Conservation (phyloP, 2,797 vertebrate genomes). For the Ptychobarbus kaznakovi region DNA sequence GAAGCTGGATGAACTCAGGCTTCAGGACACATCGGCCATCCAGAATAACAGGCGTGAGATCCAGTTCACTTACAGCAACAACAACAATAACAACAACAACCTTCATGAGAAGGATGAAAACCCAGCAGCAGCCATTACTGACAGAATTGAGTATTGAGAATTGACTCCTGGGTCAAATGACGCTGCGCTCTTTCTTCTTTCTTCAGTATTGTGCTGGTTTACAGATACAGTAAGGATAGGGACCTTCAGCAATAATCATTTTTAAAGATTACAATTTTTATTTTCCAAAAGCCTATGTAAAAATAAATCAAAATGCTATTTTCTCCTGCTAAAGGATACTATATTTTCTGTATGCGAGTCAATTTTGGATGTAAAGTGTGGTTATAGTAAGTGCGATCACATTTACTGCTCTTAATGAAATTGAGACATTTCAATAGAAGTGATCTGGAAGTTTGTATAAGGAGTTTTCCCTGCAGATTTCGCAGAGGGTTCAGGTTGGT, state of each 20-base stretch:
- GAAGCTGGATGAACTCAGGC: slow-evolving; percentile 89
- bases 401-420: neutral
- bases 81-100: slow-evolving; percentile 70
- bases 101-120: slow-evolving; percentile 51
- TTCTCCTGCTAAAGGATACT: slow-evolving; percentile 80
- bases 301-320: slow-evolving; percentile 74
- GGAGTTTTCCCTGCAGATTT: neutral
- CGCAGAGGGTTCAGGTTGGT: neutral
- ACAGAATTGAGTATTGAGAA: slow-evolving; percentile 49
- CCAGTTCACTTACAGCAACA: slow-evolving; percentile 78
- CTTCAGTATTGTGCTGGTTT: neutral
- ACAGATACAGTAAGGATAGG: neutral
- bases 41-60: slow-evolving; percentile 85
- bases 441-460: neutral
- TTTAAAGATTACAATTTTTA: slow-evolving; percentile 65
- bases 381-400: slow-evolving; percentile 64
- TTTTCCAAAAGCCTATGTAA: slow-evolving; percentile 67
- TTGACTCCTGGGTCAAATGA: slow-evolving; percentile 80
- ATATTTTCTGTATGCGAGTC: slow-evolving; percentile 80
- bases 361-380: slow-evolving; percentile 85
- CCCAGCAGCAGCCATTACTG: slow-evolving; percentile 49
- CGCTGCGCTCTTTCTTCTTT: slow-evolving; percentile 75
- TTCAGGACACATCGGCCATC: slow-evolving; percentile 78
- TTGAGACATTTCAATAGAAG: neutral
- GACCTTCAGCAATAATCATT: slow-evolving; percentile 81